Conservation (phyloP, 2,888 invertebrate species). For the Lasioglossum leucozonium region DNA sequence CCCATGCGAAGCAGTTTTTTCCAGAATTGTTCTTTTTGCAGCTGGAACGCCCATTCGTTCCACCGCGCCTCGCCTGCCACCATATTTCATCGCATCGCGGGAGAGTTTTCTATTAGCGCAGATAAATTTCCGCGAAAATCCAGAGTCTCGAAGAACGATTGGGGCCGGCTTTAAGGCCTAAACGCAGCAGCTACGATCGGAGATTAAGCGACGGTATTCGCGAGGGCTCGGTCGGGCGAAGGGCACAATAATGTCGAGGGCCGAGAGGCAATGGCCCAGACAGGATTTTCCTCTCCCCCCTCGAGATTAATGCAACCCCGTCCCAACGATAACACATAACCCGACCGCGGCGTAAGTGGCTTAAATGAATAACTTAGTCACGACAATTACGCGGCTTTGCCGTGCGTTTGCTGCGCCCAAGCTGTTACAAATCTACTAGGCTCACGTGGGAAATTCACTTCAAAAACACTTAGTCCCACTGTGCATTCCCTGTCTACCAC, state of each 20-base stretch:
- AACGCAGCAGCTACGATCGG: slow-evolving; percentile 45
- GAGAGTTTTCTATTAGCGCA: slow-evolving; percentile 1
- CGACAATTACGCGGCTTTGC: slow-evolving; percentile 73
- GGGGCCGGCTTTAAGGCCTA: slow-evolving; percentile 39
- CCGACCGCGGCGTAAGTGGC: slow-evolving; percentile 71
- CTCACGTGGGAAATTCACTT: slow-evolving; percentile 61
- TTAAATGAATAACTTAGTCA: slow-evolving; percentile 80
- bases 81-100: neutral
- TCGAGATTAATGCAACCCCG: slow-evolving; percentile 74
- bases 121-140: slow-evolving; percentile 9
- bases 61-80: neutral
- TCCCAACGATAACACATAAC: slow-evolving; percentile 74
- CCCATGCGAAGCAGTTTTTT: neutral
- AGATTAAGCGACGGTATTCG: slow-evolving; percentile 63
- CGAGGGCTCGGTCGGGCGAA: slow-evolving; percentile 36
- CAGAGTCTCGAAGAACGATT: neutral
- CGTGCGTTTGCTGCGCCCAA: slow-evolving; percentile 53
- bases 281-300: slow-evolving; percentile 30
- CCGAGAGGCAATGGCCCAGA: neutral
- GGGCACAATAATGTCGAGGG: slow-evolving; percentile 29
- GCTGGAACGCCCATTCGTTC: too few relatives aligned
- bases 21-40: neutral
- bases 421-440: slow-evolving; percentile 58
- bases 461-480: slow-evolving; percentile 43
- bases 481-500: slow-evolving; percentile 11